Base-by-base conservation (phyloP, 92 coral and sea anemone genomes). In the Phenganax stokvisi region DNA sequence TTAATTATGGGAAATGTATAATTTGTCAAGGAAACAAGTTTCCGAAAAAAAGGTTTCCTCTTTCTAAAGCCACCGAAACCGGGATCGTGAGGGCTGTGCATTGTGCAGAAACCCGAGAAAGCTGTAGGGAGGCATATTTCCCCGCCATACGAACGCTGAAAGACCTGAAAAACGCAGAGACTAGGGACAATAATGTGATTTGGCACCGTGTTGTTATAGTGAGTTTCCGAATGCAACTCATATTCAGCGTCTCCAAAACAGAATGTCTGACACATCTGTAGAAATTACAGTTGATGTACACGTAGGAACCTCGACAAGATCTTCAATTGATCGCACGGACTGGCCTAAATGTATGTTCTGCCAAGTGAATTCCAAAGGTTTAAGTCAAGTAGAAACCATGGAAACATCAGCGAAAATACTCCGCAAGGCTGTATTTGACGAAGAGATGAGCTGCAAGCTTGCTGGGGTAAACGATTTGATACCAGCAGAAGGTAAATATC, bases 71-170 rank as follows among this genome's bases (percentile, higher is more conserved):
- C 70, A 84, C 84, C 53, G 57, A 53, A 58, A 72, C 83, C 72
- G 89, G 88, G 51, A 84, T 84, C 84, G 69, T 17, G 54, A 68
- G 73, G 54, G 73, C 54, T 30, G 12, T 84, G 44, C 82, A 89
- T 71, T 89, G 92, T 87, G 88, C 89, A 56, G 83, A 79, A 62
- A 81, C 85, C 17, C 87, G 88, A 81, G 84, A 86, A 72, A 69
- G 81, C 81, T 70, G 72, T 67, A 75, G 76, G 16, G 85, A 86
- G 16, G 54, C 9, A 68, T 12, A 28, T 68, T 1, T 30, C n/a
- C 52, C 11, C 6, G n/a, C 73, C 54, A 68, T 68, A 68, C 0
- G 73, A 30, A 68, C 53, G 73, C 54, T 68, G 73, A 68, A 68
- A n/a, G 73, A 53, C 54, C 54, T 68, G 20, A 68, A 68, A 68